Percentiles rank a stretch among this genome's conserved stretches.
Evolutionary conservation across 1,140 invertebrate genomes (phyloP).

Genomic region (Calephelis nemesis): DNA sequence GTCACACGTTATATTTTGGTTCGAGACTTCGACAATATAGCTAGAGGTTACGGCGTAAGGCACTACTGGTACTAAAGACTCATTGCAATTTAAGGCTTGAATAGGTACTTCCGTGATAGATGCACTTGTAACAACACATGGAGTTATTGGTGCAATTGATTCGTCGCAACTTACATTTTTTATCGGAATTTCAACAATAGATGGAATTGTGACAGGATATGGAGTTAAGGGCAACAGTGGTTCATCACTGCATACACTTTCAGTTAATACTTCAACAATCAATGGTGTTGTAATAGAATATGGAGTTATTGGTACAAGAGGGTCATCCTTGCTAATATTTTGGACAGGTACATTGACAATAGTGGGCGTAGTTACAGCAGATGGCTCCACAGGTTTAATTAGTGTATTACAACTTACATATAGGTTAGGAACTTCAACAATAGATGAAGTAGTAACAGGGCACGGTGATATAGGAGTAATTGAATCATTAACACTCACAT

Average conservation of each 20-base stretch:
- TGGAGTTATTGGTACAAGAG: not conserved
- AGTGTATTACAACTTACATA: not conserved
- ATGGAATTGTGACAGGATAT: not conserved
- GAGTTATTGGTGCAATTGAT: not conserved
- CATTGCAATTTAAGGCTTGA: not conserved
- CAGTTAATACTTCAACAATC: not conserved
- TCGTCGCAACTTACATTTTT: not conserved
- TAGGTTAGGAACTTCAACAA: not conserved
- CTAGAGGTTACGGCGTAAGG: not conserved
- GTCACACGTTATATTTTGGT: not conserved
- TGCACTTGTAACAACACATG: not conserved
- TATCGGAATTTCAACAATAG: not conserved
- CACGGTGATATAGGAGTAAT: not conserved
- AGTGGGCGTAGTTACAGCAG: not conserved
- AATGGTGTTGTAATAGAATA: not conserved
- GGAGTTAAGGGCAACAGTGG: not conserved
- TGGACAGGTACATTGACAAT: not conserved
- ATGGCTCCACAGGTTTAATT: not conserved
- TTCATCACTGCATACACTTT: not conserved
- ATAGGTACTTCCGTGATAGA: not conserved
- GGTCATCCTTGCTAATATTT: not conserved
- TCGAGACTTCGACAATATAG: not conserved
- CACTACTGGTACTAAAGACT: not conserved
- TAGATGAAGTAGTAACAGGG: not conserved
- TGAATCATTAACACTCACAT: not conserved